phyloP scores from a whole-genome alignment of 2,797 vertebrate species.

The Chelon auratus region DNA sequence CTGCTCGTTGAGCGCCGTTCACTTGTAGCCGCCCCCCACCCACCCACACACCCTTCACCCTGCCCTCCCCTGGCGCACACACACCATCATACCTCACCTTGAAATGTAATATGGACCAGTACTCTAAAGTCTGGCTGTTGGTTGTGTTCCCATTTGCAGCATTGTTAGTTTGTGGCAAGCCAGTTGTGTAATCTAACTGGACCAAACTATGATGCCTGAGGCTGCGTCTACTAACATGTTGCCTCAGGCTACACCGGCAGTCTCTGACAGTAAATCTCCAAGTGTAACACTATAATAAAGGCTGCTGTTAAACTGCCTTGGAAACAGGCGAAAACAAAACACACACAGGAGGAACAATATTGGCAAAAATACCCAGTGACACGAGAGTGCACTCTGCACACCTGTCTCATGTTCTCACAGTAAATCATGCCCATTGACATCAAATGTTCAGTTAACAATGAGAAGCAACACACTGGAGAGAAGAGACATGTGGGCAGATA shows the following conservation, averaged over 20 bases:
- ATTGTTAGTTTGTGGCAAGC: conserved; percentile 6
- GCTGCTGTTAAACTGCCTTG: conserved; percentile 30
- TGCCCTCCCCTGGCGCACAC: not conserved
- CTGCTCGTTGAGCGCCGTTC: conserved; percentile 24
- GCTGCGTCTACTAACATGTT: not conserved
- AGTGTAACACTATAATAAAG: conserved; percentile 21
- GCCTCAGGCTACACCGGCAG: not conserved
- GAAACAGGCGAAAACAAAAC: conserved; percentile 41
- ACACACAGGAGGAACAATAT: conserved; percentile 23
- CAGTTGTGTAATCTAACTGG: not conserved
- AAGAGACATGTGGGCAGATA: not conserved
- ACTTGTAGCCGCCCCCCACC: conserved; percentile 53
- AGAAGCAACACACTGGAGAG: conserved; percentile 1
- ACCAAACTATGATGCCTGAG: not conserved
- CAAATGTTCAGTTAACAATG: conserved; percentile 13
- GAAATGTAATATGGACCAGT: not conserved
- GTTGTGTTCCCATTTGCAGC: not conserved
- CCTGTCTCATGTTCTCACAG: not conserved
- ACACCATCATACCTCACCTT: conserved; percentile 35
- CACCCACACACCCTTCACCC: conserved; percentile 48
- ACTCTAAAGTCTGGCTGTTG: not conserved
- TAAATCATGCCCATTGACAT: conserved; percentile 24
- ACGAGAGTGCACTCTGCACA: not conserved
- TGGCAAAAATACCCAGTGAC: conserved; percentile 3
- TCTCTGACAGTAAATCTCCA: conserved; percentile 7